Evolutionary conservation across 1,140 invertebrate species (phyloP).

Genomic region (Antheraea pernyi): DNA sequence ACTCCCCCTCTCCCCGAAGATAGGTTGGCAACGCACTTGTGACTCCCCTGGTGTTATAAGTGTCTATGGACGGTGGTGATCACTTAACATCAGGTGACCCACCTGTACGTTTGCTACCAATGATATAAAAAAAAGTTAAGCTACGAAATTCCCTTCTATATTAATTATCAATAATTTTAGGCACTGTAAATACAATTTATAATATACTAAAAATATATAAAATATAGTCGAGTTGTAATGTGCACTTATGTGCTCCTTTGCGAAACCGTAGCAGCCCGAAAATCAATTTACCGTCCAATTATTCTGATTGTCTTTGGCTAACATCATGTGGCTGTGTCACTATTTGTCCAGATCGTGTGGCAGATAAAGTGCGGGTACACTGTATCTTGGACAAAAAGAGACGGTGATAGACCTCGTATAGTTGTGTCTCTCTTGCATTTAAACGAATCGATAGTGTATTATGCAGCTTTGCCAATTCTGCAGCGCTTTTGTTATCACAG

Average conservation of each 20-base stretch:
- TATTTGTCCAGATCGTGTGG: conserved; percentile 15
- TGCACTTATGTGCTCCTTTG: background rate
- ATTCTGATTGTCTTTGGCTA: conserved; percentile 14
- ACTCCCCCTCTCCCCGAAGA: too few species aligned
- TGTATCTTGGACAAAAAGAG: conserved; percentile 2
- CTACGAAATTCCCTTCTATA: too few species aligned
- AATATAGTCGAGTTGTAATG: background rate
- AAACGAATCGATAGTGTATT: conserved; percentile 23
- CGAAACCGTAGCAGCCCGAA: background rate
- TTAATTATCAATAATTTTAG: too few species aligned
- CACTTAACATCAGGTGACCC: too few species aligned
- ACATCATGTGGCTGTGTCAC: conserved; percentile 9
- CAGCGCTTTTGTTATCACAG: conserved; percentile 6
- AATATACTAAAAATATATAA: background rate
- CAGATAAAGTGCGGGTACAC: conserved; percentile 5
- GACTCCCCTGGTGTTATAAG: too few species aligned
- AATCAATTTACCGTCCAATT: conserved; percentile 8
- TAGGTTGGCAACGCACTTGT: too few species aligned
- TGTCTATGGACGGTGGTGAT: too few species aligned
- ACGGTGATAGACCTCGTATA: background rate
- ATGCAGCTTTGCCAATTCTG: conserved; percentile 22
- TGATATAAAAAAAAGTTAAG: too few species aligned
- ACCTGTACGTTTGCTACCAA: too few species aligned
- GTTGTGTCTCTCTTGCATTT: conserved; percentile 17
- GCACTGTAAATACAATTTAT: background rate